A percentile compares a stretch with the other conserved stretches of the same genome.
Evolutionary conservation across 2,113 vertebrate species (phyloP).

Genomic region (Salvelinus alpinus): DNA sequence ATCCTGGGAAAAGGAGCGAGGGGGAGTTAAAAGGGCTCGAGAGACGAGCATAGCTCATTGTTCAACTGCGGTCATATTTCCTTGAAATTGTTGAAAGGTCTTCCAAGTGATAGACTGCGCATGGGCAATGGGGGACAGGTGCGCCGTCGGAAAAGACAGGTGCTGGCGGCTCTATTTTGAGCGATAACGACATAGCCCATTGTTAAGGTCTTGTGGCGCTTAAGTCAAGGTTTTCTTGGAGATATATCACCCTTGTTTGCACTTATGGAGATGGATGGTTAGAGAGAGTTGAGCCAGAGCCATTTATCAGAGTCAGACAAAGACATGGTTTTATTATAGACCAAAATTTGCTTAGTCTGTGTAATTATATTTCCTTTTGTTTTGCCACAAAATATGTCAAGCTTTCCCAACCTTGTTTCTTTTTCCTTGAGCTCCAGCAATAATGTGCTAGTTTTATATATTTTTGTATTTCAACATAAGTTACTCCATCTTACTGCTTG

Average conservation of each 20-base stretch:
- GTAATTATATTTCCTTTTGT: conserved; percentile 1
- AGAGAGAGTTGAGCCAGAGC: conserved; percentile 31
- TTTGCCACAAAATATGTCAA: background rate
- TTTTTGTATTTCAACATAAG: background rate
- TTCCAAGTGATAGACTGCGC: conserved; percentile 49
- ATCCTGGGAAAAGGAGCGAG: background rate
- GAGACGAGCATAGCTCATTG: conserved; percentile 3
- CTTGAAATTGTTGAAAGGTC: conserved; percentile 41
- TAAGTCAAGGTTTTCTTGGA: conserved; percentile 42
- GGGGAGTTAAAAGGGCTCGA: background rate
- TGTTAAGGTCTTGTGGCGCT: conserved; percentile 61
- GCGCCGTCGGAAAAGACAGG: conserved; percentile 85
- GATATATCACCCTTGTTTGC: conserved; percentile 47
- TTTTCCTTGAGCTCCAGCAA: background rate
- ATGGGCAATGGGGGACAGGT: conserved; percentile 82
- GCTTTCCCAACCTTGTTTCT: background rate
- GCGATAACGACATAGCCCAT: conserved; percentile 59
- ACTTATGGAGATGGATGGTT: conserved; percentile 38
- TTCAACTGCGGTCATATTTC: conserved; percentile 32
- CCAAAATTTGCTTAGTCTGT: background rate
- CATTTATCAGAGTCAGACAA: conserved; percentile 27
- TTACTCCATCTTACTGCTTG: background rate
- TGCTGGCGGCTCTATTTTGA: conserved; percentile 76
- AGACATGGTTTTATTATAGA: conserved; percentile 24
- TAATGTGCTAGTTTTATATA: background rate